A percentile compares a stretch with the other conserved stretches of the same genome.
Evolutionary conservation across 2,113 vertebrate species (phyloP).

Genomic region (Eleginops maclovinus): DNA sequence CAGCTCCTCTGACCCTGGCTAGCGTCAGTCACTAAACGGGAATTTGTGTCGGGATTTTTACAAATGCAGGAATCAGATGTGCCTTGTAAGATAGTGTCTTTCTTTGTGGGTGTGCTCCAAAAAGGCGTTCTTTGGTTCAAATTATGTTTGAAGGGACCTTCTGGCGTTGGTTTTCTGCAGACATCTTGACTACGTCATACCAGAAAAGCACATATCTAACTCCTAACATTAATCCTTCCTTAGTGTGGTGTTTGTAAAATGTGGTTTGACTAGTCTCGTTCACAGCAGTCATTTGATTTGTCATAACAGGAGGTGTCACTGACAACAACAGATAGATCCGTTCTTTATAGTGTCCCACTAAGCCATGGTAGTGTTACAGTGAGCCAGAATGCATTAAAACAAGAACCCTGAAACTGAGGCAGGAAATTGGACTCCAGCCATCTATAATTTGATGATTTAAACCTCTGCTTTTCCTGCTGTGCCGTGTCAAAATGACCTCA

Average conservation of each 20-base stretch:
- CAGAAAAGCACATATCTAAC: background rate
- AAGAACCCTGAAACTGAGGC: background rate
- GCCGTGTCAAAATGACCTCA: background rate
- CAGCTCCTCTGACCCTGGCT: background rate
- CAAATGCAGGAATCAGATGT: background rate
- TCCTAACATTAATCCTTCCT: background rate
- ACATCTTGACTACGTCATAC: background rate
- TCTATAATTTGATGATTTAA: background rate
- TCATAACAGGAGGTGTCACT: background rate
- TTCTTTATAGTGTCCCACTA: background rate
- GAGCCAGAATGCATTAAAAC: no score
- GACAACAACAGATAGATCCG: no score
- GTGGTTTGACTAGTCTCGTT: background rate
- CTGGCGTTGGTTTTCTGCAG: background rate
- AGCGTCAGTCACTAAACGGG: background rate
- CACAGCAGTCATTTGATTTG: background rate
- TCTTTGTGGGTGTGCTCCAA: background rate
- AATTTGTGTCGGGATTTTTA: background rate
- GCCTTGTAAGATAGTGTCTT: no score
- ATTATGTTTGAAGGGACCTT: no score
- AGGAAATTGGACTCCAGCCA: background rate
- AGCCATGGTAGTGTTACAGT: background rate
- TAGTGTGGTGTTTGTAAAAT: background rate
- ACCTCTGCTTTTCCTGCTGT: background rate
- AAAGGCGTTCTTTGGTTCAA: background rate